Evolutionary conservation across 2,113 vertebrate genomes (phyloP).

Genomic region (Myanophis thanlyinensis): DNA sequence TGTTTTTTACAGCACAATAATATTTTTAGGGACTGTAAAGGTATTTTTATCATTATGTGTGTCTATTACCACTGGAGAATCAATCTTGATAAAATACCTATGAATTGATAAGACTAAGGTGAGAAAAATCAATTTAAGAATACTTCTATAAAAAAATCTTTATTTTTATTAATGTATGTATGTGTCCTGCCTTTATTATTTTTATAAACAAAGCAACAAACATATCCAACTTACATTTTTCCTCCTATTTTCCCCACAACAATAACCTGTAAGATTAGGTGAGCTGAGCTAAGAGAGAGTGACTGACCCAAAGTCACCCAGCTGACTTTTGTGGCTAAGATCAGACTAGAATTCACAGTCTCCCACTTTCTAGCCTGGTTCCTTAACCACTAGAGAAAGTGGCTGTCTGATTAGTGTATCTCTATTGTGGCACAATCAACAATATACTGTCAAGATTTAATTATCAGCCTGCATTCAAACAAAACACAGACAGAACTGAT

Average conservation of each 20-base stretch:
- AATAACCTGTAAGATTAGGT: not conserved
- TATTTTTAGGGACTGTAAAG: not conserved
- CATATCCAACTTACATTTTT: not conserved
- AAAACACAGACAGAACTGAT: not conserved
- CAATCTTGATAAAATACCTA: not conserved
- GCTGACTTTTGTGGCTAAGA: not conserved
- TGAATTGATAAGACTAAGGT: not conserved
- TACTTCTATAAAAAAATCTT: not conserved
- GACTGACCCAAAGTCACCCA: not conserved
- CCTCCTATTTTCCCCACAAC: not conserved
- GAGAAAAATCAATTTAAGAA: not conserved
- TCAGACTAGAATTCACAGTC: not conserved
- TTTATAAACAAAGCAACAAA: not conserved
- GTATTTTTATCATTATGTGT: not conserved
- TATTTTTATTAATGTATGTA: not conserved
- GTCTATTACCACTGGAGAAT: not conserved
- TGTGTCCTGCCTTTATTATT: not conserved
- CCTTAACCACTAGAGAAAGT: not conserved
- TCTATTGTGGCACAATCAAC: not conserved
- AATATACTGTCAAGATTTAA: conserved; percentile 18
- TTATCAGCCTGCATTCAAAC: not conserved
- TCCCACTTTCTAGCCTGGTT: not conserved
- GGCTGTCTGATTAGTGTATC: not conserved
- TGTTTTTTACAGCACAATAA: not conserved
- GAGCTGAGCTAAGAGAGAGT: not conserved